A percentile compares a stretch with the other conserved stretches of the same genome.
Conservation (phyloP, 2,797 vertebrate genomes). For the Crypturellus tataupa region DNA sequence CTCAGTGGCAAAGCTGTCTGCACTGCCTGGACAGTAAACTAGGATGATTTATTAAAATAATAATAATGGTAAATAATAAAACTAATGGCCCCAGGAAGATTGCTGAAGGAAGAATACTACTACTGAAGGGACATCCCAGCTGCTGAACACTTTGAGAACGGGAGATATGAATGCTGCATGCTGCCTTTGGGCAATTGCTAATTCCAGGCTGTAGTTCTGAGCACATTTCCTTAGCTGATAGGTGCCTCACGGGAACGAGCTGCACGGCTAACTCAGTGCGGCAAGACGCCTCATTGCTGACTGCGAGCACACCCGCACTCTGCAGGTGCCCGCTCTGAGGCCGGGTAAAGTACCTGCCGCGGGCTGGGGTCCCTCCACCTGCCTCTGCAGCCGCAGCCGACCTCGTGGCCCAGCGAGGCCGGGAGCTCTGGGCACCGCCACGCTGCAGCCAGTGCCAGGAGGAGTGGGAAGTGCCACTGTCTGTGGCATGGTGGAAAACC, state of each 20-base stretch:
- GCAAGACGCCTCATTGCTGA: neutral
- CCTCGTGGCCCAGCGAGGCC: neutral
- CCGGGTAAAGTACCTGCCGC: fast-evolving
- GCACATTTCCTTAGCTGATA: neutral
- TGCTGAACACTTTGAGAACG: neutral
- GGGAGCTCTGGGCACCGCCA: fast-evolving
- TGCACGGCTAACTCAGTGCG: neutral
- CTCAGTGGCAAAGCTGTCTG: neutral
- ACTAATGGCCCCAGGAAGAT: neutral
- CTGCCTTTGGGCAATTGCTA: neutral
- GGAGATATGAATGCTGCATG: neutral
- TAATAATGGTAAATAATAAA: neutral
- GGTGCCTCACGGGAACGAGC: neutral
- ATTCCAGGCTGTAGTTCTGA: neutral
- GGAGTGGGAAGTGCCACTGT: neutral
- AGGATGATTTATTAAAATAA: neutral
- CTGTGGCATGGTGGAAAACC: slow-evolving; percentile 24
- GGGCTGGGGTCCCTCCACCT: fast-evolving
- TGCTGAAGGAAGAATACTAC: neutral
- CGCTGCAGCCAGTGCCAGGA: neutral
- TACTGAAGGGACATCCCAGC: neutral
- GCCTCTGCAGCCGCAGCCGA: neutral
- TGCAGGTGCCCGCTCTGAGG: fast-evolving
- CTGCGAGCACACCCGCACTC: neutral
- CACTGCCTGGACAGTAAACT: neutral